phyloP scores from a whole-genome alignment of 1,140 invertebrate genomes.

The Megalopta genalis region DNA sequence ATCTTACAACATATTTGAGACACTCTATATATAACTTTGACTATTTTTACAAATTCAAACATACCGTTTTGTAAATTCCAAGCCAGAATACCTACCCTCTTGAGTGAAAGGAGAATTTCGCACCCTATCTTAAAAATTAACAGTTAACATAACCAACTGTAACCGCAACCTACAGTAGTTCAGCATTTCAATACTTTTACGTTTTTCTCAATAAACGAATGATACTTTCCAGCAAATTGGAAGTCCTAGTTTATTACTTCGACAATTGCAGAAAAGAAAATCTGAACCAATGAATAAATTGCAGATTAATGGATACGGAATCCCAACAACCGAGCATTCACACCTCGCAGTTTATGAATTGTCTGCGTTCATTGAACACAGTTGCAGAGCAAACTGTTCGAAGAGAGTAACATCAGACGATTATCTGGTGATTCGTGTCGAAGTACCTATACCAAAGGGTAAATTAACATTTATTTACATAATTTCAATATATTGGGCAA shows the following conservation, averaged over 20 bases:
- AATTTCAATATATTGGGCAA: too few relatives aligned
- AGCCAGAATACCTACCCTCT: too few relatives aligned
- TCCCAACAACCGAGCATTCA: slow-evolving; percentile 86
- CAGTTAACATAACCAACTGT: too few relatives aligned
- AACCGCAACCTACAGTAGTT: too few relatives aligned
- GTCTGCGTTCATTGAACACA: slow-evolving; percentile 89
- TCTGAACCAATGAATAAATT: slow-evolving; percentile 35
- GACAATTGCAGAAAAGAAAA: background rate
- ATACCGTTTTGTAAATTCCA: too few relatives aligned
- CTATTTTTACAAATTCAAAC: too few relatives aligned
- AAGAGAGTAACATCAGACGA: slow-evolving; percentile 86
- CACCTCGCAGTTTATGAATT: slow-evolving; percentile 86
- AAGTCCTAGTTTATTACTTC: background rate
- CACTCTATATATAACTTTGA: too few relatives aligned
- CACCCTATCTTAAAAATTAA: too few relatives aligned
- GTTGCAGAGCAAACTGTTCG: slow-evolving; percentile 87
- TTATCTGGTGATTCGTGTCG: slow-evolving; percentile 83
- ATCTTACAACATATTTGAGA: too few relatives aligned
- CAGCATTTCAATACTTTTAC: too few relatives aligned
- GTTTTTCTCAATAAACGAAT: too few relatives aligned
- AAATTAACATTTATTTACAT: background rate
- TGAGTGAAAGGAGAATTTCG: too few relatives aligned
- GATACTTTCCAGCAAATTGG: background rate
- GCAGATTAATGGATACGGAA: slow-evolving; percentile 90
- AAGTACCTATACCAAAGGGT: slow-evolving; percentile 78